phyloP scores from a whole-genome alignment of 2,888 invertebrate species.

The Saturnia japonica region DNA sequence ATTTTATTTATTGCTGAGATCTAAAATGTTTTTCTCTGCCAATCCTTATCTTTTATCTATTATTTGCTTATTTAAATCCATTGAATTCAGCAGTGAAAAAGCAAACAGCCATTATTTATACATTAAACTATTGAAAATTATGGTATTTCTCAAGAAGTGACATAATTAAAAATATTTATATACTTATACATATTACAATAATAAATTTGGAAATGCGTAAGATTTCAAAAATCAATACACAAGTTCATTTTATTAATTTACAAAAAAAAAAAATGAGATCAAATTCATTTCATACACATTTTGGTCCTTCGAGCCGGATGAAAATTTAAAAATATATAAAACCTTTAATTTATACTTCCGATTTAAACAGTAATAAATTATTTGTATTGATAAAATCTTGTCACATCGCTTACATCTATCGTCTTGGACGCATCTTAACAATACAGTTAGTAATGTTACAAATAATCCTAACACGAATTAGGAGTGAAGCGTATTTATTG shows the following conservation, averaged over 20 bases:
- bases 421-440: constrained; percentile 62
- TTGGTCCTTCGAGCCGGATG: constrained; percentile 56
- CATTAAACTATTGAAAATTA: background rate
- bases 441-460: constrained; percentile 2
- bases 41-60: background rate
- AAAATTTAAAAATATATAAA: constrained; percentile 35
- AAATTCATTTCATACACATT: constrained; percentile 39
- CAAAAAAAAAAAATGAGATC: constrained; percentile 43
- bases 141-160: background rate
- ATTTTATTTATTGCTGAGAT: background rate
- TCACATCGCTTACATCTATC: constrained; percentile 37
- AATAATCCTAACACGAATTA: background rate
- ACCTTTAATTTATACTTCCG: constrained; percentile 2
- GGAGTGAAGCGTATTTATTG: too few relatives aligned
- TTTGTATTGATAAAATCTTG: constrained; percentile 12
- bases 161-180: background rate
- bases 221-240: constrained; percentile 10
- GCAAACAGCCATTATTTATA: background rate
- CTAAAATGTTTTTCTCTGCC: background rate
- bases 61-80: background rate
- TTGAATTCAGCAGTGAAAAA: background rate
- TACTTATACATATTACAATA: background rate
- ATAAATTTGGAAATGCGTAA: constrained; percentile 4
- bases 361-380: background rate
- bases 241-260: constrained; percentile 18